Conservation (phyloP, 2,888 invertebrate species). For the Dexiosoma caninum region DNA sequence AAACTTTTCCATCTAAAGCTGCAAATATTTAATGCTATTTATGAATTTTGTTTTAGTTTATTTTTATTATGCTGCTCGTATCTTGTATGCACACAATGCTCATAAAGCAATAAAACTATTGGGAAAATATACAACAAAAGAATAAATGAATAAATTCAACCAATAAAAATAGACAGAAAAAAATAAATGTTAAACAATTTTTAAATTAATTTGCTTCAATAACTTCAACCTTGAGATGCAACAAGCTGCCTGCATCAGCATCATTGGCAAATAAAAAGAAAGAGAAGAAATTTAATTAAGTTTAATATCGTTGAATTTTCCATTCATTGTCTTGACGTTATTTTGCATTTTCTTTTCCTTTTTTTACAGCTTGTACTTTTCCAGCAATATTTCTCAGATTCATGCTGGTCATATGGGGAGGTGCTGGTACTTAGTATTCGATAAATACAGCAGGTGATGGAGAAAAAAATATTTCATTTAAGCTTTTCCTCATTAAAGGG, state of each 20-base stretch:
- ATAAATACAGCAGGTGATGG: no score
- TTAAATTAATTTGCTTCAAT: conserved; percentile 55
- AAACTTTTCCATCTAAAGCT: background rate
- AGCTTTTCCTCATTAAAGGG: no score
- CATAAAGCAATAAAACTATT: conserved; percentile 11
- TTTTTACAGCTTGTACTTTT: background rate
- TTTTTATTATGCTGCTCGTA: background rate
- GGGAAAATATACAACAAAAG: background rate
- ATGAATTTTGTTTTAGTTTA: conserved; percentile 13
- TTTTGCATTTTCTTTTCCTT: conserved; percentile 19
- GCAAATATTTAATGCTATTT: conserved; percentile 1
- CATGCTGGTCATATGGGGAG: no score
- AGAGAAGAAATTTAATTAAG: conserved; percentile 52
- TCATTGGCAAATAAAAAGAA: background rate
- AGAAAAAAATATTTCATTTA: no score
- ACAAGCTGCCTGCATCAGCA: background rate
- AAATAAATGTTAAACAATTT: conserved; percentile 22
- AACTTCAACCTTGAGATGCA: conserved; percentile 52
- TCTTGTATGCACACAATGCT: background rate
- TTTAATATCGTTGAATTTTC: conserved; percentile 35
- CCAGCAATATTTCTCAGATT: background rate
- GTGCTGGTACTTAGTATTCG: no score
- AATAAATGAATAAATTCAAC: conserved; percentile 24
- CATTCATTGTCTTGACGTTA: background rate
- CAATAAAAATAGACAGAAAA: conserved; percentile 19